These are phyloP conservation scores for Magallana ariakensis DNA, from an alignment of 1,140 invertebrate genomes.

Conservation along the genomic window DNA sequence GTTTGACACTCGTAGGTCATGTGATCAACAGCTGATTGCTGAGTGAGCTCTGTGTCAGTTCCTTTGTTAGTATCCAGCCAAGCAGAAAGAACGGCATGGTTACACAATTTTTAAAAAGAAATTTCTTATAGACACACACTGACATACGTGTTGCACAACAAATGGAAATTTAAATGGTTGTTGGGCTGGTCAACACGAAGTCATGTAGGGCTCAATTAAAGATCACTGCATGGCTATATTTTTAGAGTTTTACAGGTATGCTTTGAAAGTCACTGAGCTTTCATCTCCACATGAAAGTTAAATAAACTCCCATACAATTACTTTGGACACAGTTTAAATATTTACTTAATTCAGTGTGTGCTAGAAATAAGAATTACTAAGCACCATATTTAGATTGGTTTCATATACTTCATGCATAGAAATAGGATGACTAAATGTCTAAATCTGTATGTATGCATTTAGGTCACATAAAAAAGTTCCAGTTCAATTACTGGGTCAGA, in stretches of 20 bases:
- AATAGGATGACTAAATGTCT: not conserved
- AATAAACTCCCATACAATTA: not conserved
- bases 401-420: not conserved
- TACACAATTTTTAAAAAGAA: not conserved
- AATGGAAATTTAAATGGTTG: too few relatives aligned
- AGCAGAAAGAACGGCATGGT: not conserved
- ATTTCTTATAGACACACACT: too few relatives aligned
- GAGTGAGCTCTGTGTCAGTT: not conserved
- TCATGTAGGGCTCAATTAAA: too few relatives aligned
- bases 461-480: conserved; percentile 17
- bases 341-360: not conserved
- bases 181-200: too few relatives aligned
- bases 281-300: too few relatives aligned
- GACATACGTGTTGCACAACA: too few relatives aligned
- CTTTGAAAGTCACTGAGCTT: too few relatives aligned
- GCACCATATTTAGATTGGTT: not conserved
- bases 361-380: not conserved
- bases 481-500: not conserved
- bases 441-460: not conserved
- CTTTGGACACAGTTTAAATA: not conserved
- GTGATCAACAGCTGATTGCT: conserved; percentile 24
- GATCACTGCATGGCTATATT: too few relatives aligned
- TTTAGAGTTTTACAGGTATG: too few relatives aligned
- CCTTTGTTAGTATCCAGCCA: not conserved
- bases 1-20: not conserved